Percentiles rank a stretch among this genome's conserved stretches.
Evolutionary conservation across 2,888 invertebrate genomes (phyloP).

Genomic region (Keiferia lycopersicella): DNA sequence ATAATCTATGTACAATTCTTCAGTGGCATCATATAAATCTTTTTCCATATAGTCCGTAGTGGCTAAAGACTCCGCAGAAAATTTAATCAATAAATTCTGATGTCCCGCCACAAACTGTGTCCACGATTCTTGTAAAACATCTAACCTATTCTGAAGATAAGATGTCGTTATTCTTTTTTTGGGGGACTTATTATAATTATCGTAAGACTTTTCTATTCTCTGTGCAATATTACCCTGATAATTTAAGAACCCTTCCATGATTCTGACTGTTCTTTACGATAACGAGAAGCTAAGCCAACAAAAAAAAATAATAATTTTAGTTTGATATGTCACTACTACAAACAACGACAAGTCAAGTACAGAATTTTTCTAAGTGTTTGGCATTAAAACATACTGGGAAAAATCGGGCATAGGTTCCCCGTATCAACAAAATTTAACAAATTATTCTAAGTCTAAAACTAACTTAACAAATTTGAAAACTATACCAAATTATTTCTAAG

Average conservation of each 20-base stretch:
- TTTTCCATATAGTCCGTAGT: neutral
- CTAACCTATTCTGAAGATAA: constrained; percentile 9
- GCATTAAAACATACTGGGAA: neutral
- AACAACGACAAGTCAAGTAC: neutral
- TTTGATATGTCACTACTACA: no score
- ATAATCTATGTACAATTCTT: neutral
- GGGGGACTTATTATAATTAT: neutral
- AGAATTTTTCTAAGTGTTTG: neutral
- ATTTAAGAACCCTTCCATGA: neutral
- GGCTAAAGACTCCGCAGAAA: neutral
- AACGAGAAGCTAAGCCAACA: neutral
- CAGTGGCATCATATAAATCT: neutral
- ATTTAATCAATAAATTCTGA: neutral
- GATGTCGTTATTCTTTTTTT: neutral
- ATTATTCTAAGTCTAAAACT: constrained; percentile 5
- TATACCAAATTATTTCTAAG: neutral
- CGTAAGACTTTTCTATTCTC: neutral
- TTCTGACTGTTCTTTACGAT: neutral
- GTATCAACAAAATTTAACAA: neutral
- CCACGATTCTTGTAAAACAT: neutral
- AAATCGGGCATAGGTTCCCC: constrained; percentile 11
- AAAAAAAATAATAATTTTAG: neutral
- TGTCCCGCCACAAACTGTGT: neutral
- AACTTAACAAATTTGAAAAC: neutral
- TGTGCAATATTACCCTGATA: neutral